Evolutionary conservation across 1,140 invertebrate genomes (phyloP).

Genomic region (Euborellia annulipes): DNA sequence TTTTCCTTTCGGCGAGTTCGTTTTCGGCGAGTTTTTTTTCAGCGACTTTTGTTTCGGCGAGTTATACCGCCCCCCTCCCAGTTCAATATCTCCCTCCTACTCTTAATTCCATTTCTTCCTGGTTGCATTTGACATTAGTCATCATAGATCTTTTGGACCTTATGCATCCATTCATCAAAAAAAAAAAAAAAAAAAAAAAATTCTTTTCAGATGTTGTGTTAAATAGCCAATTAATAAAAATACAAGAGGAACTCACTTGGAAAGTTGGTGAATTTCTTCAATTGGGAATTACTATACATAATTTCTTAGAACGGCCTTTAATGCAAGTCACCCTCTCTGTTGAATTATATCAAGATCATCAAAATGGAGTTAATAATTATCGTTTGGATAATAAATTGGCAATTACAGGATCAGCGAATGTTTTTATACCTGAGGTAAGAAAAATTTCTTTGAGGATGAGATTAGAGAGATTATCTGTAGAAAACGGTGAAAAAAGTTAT

Average conservation of each 20-base stretch:
- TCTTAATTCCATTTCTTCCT: too few relatives aligned
- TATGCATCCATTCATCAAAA: too few relatives aligned
- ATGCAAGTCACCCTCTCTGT: conserved; percentile 54
- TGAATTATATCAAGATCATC: conserved; percentile 80
- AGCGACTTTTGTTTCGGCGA: too few relatives aligned
- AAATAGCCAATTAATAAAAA: conserved; percentile 45
- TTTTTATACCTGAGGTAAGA: conserved; percentile 36
- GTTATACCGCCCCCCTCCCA: too few relatives aligned
- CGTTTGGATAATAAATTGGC: conserved; percentile 66
- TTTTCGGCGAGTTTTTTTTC: too few relatives aligned
- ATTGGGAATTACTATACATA: conserved; percentile 52
- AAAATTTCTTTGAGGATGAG: conserved; percentile 1
- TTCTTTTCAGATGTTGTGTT: conserved; percentile 49
- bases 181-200: too few relatives aligned
- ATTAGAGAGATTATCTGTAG: too few relatives aligned
- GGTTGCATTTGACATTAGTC: too few relatives aligned
- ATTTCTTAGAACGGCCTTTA: conserved; percentile 51
- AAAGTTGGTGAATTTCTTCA: conserved; percentile 56
- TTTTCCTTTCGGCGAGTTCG: too few relatives aligned
- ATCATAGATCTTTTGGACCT: too few relatives aligned
- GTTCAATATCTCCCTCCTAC: too few relatives aligned
- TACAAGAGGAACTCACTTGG: conserved; percentile 55
- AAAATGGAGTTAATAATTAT: conserved; percentile 72
- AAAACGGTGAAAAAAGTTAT: neutral
- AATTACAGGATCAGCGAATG: conserved; percentile 60